phyloP scores from a whole-genome alignment of 2,888 invertebrate species.

The Myathropa florea region DNA sequence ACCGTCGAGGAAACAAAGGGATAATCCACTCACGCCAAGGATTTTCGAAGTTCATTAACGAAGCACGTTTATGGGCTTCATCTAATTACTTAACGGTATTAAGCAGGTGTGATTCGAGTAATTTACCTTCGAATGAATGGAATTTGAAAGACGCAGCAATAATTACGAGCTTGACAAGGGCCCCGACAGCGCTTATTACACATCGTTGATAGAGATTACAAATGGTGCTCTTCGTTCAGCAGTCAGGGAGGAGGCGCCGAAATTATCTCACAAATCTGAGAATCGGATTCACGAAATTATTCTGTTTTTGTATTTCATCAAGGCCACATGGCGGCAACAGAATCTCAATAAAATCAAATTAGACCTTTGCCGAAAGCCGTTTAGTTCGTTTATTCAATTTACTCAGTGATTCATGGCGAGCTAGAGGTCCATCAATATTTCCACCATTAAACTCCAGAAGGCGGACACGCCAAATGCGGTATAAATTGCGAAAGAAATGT shows the following conservation, averaged over 20 bases:
- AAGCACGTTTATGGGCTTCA: not conserved
- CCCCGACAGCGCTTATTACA: no score
- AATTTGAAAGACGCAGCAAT: not conserved
- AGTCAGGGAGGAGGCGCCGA: no score
- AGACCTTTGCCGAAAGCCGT: not conserved
- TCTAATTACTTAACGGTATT: no score
- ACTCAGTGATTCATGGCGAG: constrained; percentile 6
- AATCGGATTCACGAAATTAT: not conserved
- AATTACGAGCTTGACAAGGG: not conserved
- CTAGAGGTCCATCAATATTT: constrained; percentile 2
- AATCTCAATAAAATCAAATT: not conserved
- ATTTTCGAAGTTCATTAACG: not conserved
- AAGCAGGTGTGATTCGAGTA: no score
- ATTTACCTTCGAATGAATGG: no score
- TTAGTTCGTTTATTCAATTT: constrained; percentile 14
- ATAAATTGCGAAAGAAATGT: not conserved
- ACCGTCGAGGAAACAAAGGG: not conserved
- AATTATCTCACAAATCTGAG: not conserved
- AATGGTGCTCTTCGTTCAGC: no score
- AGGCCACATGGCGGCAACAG: not conserved
- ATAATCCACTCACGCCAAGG: not conserved
- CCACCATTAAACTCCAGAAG: not conserved
- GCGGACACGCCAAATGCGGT: not conserved
- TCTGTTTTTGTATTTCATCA: not conserved
- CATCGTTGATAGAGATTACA: no score